A percentile compares a stretch with the other conserved stretches of the same genome.
phyloP scores from a whole-genome alignment of 2,797 vertebrate species.

The Phataginus tricuspis region DNA sequence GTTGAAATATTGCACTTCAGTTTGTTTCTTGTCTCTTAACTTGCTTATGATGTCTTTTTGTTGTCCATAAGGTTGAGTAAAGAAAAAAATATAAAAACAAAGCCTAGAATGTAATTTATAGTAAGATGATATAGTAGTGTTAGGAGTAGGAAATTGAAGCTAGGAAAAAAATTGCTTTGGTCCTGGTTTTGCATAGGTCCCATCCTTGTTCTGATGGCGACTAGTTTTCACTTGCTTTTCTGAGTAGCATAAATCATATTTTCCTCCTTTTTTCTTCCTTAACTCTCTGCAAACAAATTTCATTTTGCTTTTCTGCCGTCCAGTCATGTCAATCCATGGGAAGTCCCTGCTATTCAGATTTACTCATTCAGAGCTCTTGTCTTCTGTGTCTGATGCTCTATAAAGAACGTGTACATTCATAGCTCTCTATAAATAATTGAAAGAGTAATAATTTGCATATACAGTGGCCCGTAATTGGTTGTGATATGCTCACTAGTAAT shows the following conservation, averaged over 20 bases:
- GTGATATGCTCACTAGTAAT: constrained; percentile 74
- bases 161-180: not conserved
- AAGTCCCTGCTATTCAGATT: constrained; percentile 11
- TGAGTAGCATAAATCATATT: not conserved
- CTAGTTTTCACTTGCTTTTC: not conserved
- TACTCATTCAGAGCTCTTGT: constrained; percentile 63
- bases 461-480: constrained; percentile 80
- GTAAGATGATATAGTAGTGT: not conserved
- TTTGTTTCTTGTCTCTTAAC: not conserved
- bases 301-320: constrained; percentile 34
- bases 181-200: not conserved
- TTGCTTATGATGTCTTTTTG: not conserved
- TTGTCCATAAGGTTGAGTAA: not conserved
- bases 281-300: not conserved
- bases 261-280: not conserved
- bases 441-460: constrained; percentile 80
- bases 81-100: not conserved
- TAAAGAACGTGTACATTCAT: constrained; percentile 50
- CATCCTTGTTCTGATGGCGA: not conserved
- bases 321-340: not conserved
- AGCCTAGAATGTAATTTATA: not conserved
- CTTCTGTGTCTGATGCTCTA: constrained; percentile 59
- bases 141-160: not conserved
- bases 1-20: not conserved
- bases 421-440: constrained; percentile 80